Conservation (phyloP, 2,113 vertebrate genomes). For the Gobiocypris rarus region DNA sequence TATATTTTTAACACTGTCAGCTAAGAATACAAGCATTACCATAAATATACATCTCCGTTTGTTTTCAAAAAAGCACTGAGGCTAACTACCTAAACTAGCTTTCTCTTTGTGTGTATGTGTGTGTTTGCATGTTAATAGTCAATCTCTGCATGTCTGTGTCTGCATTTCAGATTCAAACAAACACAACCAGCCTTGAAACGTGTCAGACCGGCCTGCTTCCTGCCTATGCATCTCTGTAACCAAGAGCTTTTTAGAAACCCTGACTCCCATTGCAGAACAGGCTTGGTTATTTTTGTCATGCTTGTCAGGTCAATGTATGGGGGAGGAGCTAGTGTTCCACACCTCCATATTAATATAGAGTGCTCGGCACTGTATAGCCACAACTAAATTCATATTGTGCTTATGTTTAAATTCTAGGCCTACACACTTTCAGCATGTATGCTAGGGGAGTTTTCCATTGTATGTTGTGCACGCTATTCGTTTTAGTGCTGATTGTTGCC, state of each 20-base stretch:
- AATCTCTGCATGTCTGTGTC: constrained; percentile 28
- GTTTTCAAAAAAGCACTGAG: constrained; percentile 56
- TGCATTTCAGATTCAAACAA: constrained; percentile 51
- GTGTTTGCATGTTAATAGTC: constrained; percentile 18
- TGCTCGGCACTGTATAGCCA: constrained; percentile 47
- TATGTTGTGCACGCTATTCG: constrained; percentile 18
- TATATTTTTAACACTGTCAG: constrained; percentile 64
- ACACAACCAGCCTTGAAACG: constrained; percentile 36
- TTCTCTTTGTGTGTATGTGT: neutral
- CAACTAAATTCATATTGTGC: constrained; percentile 29
- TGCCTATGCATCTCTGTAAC: constrained; percentile 53
- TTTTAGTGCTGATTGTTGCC: constrained; percentile 28
- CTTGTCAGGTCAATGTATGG: constrained; percentile 75
- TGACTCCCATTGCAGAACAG: constrained; percentile 74
- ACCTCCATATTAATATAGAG: constrained; percentile 60
- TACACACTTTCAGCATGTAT: constrained; percentile 23
- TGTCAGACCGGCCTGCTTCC: constrained; percentile 24
- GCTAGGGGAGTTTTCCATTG: constrained; percentile 1
- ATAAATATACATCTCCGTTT: constrained; percentile 73
- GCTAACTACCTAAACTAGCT: constrained; percentile 52
- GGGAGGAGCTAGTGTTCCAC: constrained; percentile 57
- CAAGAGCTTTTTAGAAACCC: constrained; percentile 65
- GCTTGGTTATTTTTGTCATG: constrained; percentile 78
- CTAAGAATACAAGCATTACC: constrained; percentile 63
- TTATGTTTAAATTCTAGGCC: constrained; percentile 43